Evolutionary conservation across 1,140 invertebrate genomes (phyloP).

Genomic region (Macrostomum lignano): DNA sequence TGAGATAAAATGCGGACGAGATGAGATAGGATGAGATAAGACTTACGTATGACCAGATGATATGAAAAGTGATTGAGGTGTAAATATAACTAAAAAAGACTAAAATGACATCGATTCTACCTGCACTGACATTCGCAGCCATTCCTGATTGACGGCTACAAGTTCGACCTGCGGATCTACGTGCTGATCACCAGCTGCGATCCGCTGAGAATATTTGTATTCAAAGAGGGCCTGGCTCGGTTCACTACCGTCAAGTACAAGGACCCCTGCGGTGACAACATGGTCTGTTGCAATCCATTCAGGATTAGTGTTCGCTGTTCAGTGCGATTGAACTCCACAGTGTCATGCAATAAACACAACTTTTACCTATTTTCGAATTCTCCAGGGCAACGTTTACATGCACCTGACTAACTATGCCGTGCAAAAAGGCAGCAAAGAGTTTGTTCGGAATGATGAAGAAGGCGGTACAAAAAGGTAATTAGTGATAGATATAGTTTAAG

Average conservation of each 20-base stretch:
- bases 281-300: too few relatives aligned
- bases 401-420: conserved; percentile 30
- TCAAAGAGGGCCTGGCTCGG: conserved; percentile 32
- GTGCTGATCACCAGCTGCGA: conserved; percentile 30
- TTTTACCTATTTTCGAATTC: too few relatives aligned
- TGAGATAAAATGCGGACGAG: too few relatives aligned
- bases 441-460: conserved; percentile 40
- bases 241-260: conserved; percentile 57
- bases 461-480: conserved; percentile 56
- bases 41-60: too few relatives aligned
- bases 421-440: conserved; percentile 38
- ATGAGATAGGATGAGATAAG: too few relatives aligned
- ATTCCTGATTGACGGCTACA: conserved; percentile 31
- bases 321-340: too few relatives aligned
- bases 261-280: conserved; percentile 44
- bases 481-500: too few relatives aligned
- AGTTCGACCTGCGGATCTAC: conserved; percentile 31
- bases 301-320: too few relatives aligned
- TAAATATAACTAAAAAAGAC: too few relatives aligned
- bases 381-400: conserved; percentile 29
- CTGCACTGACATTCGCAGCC: conserved; percentile 27
- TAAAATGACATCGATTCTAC: too few relatives aligned
- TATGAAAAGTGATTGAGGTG: too few relatives aligned
- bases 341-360: too few relatives aligned
- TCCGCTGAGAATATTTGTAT: conserved; percentile 26